Percentiles rank a stretch among this genome's conserved stretches.
phyloP scores from a whole-genome alignment of 2,113 vertebrate genomes.

The Megalops atlanticus region DNA sequence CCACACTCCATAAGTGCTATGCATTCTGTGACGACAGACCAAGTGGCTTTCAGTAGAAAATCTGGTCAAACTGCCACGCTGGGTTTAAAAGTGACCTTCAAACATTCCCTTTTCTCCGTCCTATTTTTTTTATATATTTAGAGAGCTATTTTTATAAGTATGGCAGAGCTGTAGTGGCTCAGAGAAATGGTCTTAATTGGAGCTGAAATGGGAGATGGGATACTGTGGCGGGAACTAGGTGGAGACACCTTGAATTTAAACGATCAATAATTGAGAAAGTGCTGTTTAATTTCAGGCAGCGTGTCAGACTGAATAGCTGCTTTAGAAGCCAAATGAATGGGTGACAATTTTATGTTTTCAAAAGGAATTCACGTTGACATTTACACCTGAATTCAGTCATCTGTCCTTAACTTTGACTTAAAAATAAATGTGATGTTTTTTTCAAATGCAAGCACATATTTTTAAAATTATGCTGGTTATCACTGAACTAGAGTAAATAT shows the following conservation, averaged over 20 bases:
- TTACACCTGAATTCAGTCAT: no score
- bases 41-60: background rate
- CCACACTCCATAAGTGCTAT: background rate
- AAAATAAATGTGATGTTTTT: no score
- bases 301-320: conserved; percentile 60
- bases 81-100: conserved; percentile 7
- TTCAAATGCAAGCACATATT: no score
- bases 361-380: background rate
- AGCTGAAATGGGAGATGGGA: conserved; percentile 42
- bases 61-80: background rate
- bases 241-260: conserved; percentile 38
- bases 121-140: conserved; percentile 34
- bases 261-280: conserved; percentile 42
- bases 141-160: conserved; percentile 48
- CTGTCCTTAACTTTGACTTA: no score
- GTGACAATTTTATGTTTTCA: background rate
- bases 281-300: conserved; percentile 56
- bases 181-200: conserved; percentile 55
- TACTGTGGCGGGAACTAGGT: conserved; percentile 44
- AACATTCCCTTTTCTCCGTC: conserved; percentile 25
- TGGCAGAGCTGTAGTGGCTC: conserved; percentile 34
- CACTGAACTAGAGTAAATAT: no score
- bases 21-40: background rate
- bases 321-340: background rate
- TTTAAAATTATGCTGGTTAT: no score